Evolutionary conservation across 1,140 invertebrate species (phyloP).

Genomic region (Gonioctena quinquepunctata): DNA sequence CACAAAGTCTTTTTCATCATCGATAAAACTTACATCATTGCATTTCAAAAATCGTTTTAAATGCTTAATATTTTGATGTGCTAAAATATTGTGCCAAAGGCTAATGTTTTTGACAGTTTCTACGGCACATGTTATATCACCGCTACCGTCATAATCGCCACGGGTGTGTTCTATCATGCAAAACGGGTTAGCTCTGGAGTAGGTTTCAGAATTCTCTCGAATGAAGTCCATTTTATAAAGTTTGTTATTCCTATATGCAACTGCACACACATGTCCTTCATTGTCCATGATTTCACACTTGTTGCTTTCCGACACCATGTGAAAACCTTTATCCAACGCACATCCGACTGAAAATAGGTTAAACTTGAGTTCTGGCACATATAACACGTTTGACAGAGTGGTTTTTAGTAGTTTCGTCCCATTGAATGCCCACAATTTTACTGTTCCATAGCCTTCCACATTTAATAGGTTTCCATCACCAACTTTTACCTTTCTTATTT

Average conservation of each 20-base stretch:
- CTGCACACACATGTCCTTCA: slow-evolving; percentile 35
- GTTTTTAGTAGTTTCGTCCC: background rate
- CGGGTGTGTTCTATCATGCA: background rate
- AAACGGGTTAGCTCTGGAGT: background rate
- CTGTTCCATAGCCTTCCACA: background rate
- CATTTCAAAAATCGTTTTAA: background rate
- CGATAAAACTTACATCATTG: slow-evolving; percentile 1
- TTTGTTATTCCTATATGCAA: slow-evolving; percentile 20
- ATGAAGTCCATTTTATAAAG: background rate
- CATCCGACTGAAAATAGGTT: slow-evolving; percentile 52
- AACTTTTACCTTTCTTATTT: background rate
- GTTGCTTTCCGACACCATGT: slow-evolving; percentile 40
- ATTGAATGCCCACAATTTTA: slow-evolving; percentile 5
- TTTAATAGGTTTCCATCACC: background rate
- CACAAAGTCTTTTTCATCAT: slow-evolving; percentile 15
- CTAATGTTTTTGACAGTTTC: background rate
- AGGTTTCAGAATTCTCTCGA: background rate
- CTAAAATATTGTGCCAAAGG: background rate
- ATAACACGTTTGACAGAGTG: slow-evolving; percentile 30
- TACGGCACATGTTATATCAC: too few relatives aligned
- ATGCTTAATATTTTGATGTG: background rate
- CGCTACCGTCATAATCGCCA: background rate
- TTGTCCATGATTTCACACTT: slow-evolving; percentile 38
- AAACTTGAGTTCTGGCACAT: slow-evolving; percentile 49
- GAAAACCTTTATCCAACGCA: slow-evolving; percentile 35